phyloP scores from a whole-genome alignment of 2,797 vertebrate species.

The Bovichtus diacanthus region DNA sequence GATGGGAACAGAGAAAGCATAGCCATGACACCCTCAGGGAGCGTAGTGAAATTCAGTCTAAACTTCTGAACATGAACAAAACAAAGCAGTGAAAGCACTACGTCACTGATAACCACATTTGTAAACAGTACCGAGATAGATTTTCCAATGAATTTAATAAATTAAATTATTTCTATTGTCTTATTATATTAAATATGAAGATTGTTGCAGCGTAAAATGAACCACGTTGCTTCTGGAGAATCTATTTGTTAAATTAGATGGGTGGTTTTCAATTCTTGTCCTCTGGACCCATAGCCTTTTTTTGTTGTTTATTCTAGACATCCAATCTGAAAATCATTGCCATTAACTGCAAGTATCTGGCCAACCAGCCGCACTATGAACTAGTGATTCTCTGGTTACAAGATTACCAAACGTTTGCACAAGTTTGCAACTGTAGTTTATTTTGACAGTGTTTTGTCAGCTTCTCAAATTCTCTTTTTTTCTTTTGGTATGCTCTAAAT shows the following conservation, averaged over 20 bases:
- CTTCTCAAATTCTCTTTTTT: no score
- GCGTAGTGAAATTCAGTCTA: conserved; percentile 23
- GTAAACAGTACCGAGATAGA: background rate
- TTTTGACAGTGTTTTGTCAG: no score
- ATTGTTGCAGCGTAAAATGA: background rate
- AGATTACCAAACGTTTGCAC: no score
- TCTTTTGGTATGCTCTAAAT: no score
- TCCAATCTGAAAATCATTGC: conserved; percentile 3
- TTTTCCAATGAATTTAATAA: background rate
- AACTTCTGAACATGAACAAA: conserved; percentile 40
- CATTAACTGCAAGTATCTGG: background rate
- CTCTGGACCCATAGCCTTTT: background rate
- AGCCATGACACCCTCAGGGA: conserved; percentile 27
- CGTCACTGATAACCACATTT: background rate
- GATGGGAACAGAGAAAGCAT: background rate
- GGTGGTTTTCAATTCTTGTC: background rate
- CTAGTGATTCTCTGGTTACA: no score
- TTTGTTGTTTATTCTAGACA: background rate
- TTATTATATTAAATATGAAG: background rate
- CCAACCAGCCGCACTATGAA: conserved; percentile 4
- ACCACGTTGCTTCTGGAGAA: background rate
- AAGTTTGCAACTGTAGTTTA: no score
- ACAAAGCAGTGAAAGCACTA: background rate
- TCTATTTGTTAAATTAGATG: background rate
- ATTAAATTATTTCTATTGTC: background rate